Evolutionary conservation across 2,113 vertebrate species (phyloP), one percentile per base, ranked within the genome.

Genomic region (Drymodes brunneopygia): DNA sequence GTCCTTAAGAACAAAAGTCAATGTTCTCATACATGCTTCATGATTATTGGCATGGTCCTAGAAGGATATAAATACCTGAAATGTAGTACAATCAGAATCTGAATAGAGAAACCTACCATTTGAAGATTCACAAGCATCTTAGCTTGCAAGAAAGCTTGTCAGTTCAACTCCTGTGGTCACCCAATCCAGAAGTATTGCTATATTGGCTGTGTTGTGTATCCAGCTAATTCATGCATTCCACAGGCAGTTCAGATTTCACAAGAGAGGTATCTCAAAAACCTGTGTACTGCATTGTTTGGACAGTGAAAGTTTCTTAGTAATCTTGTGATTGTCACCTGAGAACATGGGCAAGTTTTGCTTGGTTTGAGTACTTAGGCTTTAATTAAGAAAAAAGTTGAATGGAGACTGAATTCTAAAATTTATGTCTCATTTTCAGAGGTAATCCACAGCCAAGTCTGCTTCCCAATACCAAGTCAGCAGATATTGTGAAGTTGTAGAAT

Each of bases 1-100:
- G 33, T 83, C 83, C 75, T 71, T 80, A 82, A 81, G 60, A 62
- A 62, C 22, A 75, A 45, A 92, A 84, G 24, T 81, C 73, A 78
- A 7, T 60, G 36, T 70, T 38, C 5, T 74, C 12, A 61, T 36
- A 38, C 33, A 62, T 33, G 24, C 75, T 62, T 90, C 48, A 67
- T 23, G 38, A 57, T 61, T 87, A 50, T 16, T 84, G 56, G 2
- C 29, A 24, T 71, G 28, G 21, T 87, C 14, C 12, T 51, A 58
- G 47, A 84, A 38, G 21, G 9, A 15, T 42, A 11, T 27, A 58
- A 62, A 47, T 65, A 62, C 14, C 38, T 88, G 29, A 85, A 47
- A 12, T n/a, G 54, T 16, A 74, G 42, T 9, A 3, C 24, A 60
- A 65, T 15, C 15, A 86, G 56, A 62, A 87, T 89, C 58, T 58